A percentile compares a stretch with the other conserved stretches of the same genome.
phyloP scores from a whole-genome alignment of 2,113 vertebrate species.

The Serilophus lunatus region DNA sequence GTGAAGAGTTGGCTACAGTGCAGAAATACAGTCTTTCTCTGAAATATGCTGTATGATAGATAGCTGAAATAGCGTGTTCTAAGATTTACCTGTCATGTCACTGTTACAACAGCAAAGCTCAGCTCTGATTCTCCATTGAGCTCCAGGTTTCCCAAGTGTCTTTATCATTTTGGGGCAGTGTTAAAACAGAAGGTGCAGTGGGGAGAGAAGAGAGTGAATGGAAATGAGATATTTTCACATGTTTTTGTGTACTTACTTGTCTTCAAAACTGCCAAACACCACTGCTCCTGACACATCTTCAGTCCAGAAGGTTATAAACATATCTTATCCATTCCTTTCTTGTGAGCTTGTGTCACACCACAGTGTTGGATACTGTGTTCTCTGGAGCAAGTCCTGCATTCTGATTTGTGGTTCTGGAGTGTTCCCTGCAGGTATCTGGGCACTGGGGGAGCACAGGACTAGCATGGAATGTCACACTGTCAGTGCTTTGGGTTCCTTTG shows the following conservation, averaged over 20 bases:
- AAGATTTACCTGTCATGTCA: neutral
- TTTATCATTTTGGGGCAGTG: neutral
- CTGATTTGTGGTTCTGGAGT: neutral
- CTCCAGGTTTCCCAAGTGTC: neutral
- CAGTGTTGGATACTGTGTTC: neutral
- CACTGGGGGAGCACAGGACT: accelerated
- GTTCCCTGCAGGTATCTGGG: neutral
- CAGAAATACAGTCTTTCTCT: neutral
- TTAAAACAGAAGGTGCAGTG: neutral
- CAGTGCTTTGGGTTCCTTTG: neutral
- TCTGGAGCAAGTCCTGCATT: neutral
- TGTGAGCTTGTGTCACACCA: neutral
- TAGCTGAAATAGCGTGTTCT: neutral
- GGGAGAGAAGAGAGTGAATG: neutral
- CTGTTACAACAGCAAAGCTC: neutral
- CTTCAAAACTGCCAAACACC: neutral
- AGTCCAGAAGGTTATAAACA: neutral
- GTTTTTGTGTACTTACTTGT: neutral
- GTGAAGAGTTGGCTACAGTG: neutral
- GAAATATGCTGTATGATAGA: neutral
- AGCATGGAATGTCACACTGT: neutral
- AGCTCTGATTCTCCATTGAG: neutral
- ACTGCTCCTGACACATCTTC: neutral
- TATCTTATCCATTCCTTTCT: neutral
- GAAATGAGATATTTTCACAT: neutral